phyloP scores from a whole-genome alignment of 2,113 vertebrate genomes.

The Osmerus eperlanus region DNA sequence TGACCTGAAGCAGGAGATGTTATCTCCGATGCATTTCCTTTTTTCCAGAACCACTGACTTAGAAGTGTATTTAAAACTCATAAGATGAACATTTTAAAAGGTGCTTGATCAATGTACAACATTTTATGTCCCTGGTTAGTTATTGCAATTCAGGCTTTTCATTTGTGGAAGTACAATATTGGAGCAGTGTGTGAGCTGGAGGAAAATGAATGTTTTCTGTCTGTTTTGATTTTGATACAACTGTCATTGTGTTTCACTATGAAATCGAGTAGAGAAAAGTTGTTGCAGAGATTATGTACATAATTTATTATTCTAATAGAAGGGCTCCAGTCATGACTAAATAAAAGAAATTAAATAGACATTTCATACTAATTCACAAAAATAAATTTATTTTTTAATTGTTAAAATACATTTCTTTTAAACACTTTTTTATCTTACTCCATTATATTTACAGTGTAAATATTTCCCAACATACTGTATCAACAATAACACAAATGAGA shows the following conservation, averaged over 20 bases:
- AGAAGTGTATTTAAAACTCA: no score
- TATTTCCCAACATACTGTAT: no score
- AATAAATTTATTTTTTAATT: not conserved
- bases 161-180: not conserved
- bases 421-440: not conserved
- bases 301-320: not conserved
- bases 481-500: no score
- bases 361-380: not conserved
- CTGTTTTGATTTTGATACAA: not conserved
- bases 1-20: not conserved
- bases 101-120: no score
- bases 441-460: no score
- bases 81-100: no score
- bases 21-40: no score
- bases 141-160: not conserved
- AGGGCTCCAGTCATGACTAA: not conserved
- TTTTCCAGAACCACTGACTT: no score
- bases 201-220: not conserved
- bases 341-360: not conserved
- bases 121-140: no score
- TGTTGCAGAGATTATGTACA: not conserved
- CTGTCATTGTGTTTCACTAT: no score
- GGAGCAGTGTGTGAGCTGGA: slow-evolving; percentile 1
- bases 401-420: not conserved
- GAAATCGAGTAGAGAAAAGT: no score